Conservation (phyloP, 2,888 invertebrate genomes). For the Arrhopalites spinosus region DNA sequence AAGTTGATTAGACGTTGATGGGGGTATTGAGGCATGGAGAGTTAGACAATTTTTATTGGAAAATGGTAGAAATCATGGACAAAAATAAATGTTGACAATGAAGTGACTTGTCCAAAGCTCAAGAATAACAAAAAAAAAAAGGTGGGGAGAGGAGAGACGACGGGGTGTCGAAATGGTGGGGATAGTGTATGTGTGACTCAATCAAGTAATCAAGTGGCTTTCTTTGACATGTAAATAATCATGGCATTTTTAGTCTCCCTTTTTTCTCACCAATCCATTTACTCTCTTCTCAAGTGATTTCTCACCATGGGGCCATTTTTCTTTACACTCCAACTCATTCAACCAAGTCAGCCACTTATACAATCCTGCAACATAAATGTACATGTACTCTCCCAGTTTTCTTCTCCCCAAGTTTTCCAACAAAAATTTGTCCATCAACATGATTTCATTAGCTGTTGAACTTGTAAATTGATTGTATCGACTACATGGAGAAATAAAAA, state of each 20-base stretch:
- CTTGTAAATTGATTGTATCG: too few species aligned
- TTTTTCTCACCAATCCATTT: not conserved
- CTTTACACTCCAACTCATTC: not conserved
- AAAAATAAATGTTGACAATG: too few species aligned
- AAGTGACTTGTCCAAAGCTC: conserved; percentile 10
- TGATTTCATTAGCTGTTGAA: too few species aligned
- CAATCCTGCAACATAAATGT: too few species aligned
- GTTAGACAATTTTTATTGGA: too few species aligned
- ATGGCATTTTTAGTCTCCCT: conserved; percentile 20
- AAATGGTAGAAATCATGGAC: too few species aligned
- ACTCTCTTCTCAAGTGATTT: conserved; percentile 30
- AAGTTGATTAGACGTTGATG: too few species aligned
- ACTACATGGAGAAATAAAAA: too few species aligned
- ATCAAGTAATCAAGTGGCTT: conserved; percentile 13
- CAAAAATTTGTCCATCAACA: too few species aligned
- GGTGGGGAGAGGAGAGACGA: not conserved
- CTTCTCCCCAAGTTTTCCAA: not conserved
- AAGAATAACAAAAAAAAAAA: conserved; percentile 13
- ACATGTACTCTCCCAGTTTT: not conserved
- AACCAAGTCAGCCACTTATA: conserved; percentile 21
- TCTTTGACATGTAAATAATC: conserved; percentile 37
- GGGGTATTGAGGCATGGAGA: too few species aligned
- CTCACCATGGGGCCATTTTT: conserved; percentile 24
- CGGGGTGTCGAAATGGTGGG: not conserved
- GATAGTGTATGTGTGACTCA: conserved; percentile 7